Percentiles rank a stretch among this genome's conserved stretches.
Evolutionary conservation across 2,797 vertebrate genomes (phyloP).

Genomic region (Simalia tracyae): DNA sequence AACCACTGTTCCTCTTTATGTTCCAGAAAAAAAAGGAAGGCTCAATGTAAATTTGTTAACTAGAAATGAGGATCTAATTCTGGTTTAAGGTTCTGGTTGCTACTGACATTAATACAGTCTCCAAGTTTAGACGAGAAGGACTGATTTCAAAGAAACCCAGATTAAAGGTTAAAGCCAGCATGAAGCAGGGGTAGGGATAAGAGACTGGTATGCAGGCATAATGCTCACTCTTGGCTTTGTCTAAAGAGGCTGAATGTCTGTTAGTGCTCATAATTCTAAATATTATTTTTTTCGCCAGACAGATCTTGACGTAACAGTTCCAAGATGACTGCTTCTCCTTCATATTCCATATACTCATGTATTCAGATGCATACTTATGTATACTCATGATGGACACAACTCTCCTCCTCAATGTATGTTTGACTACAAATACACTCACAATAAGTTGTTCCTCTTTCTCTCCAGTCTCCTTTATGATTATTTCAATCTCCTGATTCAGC

Average conservation of each 20-base stretch:
- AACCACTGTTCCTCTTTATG: background rate
- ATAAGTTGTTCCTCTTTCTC: slow-evolving; percentile 93
- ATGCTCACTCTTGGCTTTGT: background rate
- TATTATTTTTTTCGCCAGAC: background rate
- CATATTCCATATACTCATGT: background rate
- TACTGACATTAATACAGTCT: background rate
- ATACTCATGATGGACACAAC: background rate
- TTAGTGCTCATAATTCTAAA: background rate
- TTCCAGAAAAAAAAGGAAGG: background rate
- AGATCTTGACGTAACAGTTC: background rate
- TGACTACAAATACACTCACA: slow-evolving; percentile 77
- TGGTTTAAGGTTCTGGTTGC: background rate
- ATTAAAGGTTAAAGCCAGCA: background rate
- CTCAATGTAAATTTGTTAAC: background rate
- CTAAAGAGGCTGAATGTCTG: background rate
- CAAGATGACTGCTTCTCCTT: background rate
- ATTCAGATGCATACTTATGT: background rate
- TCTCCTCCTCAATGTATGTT: background rate
- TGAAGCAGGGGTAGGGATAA: background rate
- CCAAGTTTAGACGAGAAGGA: background rate
- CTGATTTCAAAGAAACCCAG: background rate
- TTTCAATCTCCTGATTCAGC: slow-evolving; percentile 98
- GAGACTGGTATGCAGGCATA: background rate
- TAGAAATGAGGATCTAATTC: background rate
- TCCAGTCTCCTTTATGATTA: slow-evolving; percentile 95